Conservation (phyloP, 1,140 invertebrate genomes). For the Phenacoccus solenopsis region DNA sequence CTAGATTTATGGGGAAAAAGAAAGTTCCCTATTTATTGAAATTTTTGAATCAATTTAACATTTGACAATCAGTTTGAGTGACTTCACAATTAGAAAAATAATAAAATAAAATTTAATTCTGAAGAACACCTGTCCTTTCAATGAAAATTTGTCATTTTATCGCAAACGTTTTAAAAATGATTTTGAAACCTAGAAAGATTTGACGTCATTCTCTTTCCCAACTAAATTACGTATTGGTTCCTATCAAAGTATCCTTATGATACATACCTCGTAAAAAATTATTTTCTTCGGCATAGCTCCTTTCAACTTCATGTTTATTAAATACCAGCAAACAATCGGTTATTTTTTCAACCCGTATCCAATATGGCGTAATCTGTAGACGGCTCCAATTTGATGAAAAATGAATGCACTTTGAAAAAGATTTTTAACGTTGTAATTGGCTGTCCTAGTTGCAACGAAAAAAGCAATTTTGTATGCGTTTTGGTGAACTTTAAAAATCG, state of each 20-base stretch:
- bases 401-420: background rate
- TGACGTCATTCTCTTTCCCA: background rate
- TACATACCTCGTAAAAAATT: background rate
- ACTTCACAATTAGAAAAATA: background rate
- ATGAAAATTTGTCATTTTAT: too few species aligned
- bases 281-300: background rate
- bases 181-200: background rate
- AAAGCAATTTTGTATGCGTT: background rate
- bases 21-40: too few species aligned
- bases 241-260: background rate
- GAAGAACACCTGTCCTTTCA: too few species aligned
- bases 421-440: background rate
- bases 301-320: background rate
- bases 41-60: too few species aligned
- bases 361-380: background rate
- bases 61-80: too few species aligned
- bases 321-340: background rate
- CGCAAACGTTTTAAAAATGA: background rate
- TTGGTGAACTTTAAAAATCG: background rate
- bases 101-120: background rate
- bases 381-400: slow-evolving; percentile 9
- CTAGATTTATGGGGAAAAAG: too few species aligned
- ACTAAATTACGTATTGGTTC: background rate
- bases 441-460: background rate
- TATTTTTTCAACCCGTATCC: background rate